Evolutionary conservation across 2,888 invertebrate genomes (phyloP).

Genomic region (Archips xylosteana): DNA sequence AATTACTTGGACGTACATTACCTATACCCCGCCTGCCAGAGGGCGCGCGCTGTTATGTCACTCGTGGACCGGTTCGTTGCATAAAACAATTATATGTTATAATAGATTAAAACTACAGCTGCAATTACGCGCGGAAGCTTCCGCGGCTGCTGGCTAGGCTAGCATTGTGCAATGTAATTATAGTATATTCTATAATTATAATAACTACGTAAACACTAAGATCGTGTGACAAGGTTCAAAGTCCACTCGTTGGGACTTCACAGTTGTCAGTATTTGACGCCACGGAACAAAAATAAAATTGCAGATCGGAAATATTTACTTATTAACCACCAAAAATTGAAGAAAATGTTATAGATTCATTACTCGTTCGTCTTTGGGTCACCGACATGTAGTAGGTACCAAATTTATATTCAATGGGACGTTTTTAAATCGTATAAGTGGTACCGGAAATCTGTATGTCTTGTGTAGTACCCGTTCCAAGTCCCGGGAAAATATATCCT

Average conservation of each 20-base stretch:
- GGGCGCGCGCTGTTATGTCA: not conserved
- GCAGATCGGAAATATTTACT: no score
- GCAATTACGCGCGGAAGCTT: not conserved
- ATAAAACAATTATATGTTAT: constrained; percentile 4
- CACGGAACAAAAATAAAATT: no score
- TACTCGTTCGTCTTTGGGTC: no score
- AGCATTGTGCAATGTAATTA: constrained; percentile 4
- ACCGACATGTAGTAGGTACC: no score
- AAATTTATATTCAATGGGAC: no score
- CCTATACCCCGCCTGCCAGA: not conserved
- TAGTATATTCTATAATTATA: not conserved
- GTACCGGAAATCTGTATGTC: no score
- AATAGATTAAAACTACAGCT: not conserved
- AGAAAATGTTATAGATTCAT: no score
- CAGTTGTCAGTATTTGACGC: not conserved
- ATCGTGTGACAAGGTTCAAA: not conserved
- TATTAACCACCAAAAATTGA: no score
- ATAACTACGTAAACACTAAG: not conserved
- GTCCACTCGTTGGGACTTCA: not conserved
- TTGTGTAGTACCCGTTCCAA: no score
- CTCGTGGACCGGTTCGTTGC: not conserved
- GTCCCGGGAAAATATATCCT: no score
- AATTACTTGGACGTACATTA: no score
- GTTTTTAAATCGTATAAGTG: no score
- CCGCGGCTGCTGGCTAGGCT: not conserved